A percentile compares a stretch with the other conserved stretches of the same genome.
Evolutionary conservation across 2,113 vertebrate genomes (phyloP).

Genomic region (Sakesphorus luctuosus): DNA sequence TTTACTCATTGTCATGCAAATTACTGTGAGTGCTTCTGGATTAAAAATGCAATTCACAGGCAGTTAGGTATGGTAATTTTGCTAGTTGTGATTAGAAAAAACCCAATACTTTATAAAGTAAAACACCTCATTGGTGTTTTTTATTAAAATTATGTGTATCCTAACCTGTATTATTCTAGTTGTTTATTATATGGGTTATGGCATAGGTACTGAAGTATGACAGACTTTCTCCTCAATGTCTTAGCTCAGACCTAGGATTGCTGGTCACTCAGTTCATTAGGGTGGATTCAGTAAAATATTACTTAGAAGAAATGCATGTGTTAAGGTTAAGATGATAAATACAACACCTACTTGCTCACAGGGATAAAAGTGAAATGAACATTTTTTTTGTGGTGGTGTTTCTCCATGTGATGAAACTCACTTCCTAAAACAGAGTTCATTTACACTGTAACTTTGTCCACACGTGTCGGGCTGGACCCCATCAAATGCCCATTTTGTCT

Average conservation of each 20-base stretch:
- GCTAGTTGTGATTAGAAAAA: neutral
- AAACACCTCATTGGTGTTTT: accelerated
- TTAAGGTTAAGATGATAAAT: neutral
- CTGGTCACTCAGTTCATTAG: neutral
- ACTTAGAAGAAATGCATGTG: neutral
- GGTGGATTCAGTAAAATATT: neutral
- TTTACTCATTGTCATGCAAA: neutral
- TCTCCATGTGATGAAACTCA: neutral
- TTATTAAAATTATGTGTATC: neutral
- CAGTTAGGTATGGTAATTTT: neutral
- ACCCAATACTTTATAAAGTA: neutral
- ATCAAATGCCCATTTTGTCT: neutral
- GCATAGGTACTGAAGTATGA: neutral
- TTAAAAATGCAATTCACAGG: neutral
- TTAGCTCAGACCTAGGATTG: neutral
- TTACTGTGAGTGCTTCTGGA: neutral
- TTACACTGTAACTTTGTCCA: neutral
- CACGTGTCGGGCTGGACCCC: neutral
- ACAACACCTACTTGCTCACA: accelerated
- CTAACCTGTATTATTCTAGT: neutral
- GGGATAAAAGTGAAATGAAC: neutral
- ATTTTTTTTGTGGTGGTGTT: neutral
- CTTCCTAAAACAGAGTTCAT: neutral
- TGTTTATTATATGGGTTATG: neutral
- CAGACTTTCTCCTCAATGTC: neutral